Conservation (phyloP, 2,113 vertebrate genomes). For the Naja naja region DNA sequence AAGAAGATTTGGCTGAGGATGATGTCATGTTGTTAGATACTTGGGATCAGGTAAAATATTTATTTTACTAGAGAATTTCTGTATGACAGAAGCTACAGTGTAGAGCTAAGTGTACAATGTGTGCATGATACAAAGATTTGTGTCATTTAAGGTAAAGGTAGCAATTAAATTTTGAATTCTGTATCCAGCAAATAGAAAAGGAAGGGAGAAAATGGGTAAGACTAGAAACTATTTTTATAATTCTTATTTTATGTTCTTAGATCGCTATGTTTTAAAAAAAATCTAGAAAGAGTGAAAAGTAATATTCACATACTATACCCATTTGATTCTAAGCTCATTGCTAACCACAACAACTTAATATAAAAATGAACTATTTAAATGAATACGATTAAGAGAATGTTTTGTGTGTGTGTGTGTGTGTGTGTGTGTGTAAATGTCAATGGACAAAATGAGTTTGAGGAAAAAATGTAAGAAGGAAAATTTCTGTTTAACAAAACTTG, state of each 20-base stretch:
- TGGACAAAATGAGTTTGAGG: neutral
- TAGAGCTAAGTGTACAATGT: neutral
- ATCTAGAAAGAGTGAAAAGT: neutral
- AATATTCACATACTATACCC: neutral
- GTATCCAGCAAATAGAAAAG: neutral
- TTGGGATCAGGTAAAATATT: conserved; percentile 87
- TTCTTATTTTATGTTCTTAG: neutral
- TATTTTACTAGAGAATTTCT: conserved; percentile 4
- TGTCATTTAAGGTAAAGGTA: neutral
- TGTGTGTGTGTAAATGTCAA: neutral
- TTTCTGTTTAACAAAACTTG: neutral
- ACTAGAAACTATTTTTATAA: neutral
- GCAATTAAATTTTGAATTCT: neutral
- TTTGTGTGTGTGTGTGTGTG: neutral
- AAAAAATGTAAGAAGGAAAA: neutral
- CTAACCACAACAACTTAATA: neutral
- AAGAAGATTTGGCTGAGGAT: conserved; percentile 90
- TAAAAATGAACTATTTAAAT: neutral
- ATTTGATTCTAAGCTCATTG: neutral
- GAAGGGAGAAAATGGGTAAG: neutral
- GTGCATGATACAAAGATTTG: neutral
- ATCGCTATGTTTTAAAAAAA: neutral
- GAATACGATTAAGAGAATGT: neutral
- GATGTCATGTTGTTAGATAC: conserved; percentile 91
- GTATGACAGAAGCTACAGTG: neutral